Evolutionary conservation across 1,140 invertebrate species (phyloP).

Genomic region (Mamestra configurata): DNA sequence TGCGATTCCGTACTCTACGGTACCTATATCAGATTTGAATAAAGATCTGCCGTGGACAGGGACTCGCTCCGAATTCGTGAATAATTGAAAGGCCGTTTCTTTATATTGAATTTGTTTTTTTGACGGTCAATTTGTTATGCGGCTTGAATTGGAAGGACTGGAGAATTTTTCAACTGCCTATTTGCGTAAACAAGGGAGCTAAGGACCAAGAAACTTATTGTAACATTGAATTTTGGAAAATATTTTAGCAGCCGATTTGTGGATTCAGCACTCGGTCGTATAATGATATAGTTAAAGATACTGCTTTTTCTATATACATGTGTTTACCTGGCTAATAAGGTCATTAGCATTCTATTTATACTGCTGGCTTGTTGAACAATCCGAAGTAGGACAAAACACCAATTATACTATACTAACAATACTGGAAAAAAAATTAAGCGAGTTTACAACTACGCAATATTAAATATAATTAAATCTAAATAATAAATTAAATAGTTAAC

Average conservation of each 20-base stretch:
- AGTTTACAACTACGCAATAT: no score
- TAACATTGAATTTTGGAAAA: neutral
- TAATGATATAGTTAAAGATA: no score
- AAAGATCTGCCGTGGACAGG: slow-evolving; percentile 68
- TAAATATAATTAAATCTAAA: no score
- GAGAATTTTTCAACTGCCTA: neutral
- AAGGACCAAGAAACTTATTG: neutral
- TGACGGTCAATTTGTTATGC: slow-evolving; percentile 49
- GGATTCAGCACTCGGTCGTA: no score
- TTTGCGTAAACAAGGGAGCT: slow-evolving; percentile 9
- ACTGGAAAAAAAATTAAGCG: no score
- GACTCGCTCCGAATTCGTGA: slow-evolving; percentile 47
- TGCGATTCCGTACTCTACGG: no score
- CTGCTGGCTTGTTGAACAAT: neutral
- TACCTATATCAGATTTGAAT: slow-evolving; percentile 81
- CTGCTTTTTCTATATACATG: no score
- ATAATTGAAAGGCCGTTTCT: slow-evolving; percentile 50
- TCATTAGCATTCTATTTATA: no score
- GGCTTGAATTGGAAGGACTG: slow-evolving; percentile 22
- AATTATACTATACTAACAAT: no score
- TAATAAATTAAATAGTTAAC: no score
- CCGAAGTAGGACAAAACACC: no score
- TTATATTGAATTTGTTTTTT: slow-evolving; percentile 50
- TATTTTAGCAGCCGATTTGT: neutral
- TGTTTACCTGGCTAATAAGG: no score